Percentiles rank a stretch among this genome's conserved stretches.
phyloP scores from a whole-genome alignment of 2,888 invertebrate species.

The Synergus japonicus region DNA sequence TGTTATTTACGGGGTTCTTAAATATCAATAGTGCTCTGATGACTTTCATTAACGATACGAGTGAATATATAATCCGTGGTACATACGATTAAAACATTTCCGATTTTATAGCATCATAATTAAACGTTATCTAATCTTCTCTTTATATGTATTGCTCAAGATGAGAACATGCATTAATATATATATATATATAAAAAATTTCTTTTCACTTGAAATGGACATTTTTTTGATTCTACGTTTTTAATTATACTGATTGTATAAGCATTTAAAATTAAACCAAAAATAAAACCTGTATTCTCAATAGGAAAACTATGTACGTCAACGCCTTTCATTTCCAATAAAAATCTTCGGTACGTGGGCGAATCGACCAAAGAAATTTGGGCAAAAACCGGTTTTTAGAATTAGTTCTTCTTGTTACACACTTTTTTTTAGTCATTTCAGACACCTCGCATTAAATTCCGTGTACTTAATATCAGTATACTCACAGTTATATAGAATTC shows the following conservation, averaged over 20 bases:
- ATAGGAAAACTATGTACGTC: neutral
- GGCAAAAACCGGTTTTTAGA: conserved; percentile 14
- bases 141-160: conserved; percentile 2
- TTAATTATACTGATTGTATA: neutral
- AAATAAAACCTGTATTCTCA: neutral
- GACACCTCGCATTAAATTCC: conserved; percentile 16
- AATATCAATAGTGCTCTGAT: conserved; percentile 3
- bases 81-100: conserved; percentile 7
- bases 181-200: neutral
- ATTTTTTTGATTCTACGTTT: neutral
- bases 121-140: conserved; percentile 21
- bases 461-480: conserved; percentile 19
- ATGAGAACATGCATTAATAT: neutral
- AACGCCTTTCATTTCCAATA: neutral
- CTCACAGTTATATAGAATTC: conserved; percentile 33
- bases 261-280: neutral
- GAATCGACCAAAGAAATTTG: neutral
- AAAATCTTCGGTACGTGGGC: conserved; percentile 9
- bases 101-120: conserved; percentile 8
- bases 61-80: neutral
- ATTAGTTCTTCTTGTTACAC: neutral
- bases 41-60: neutral
- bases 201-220: neutral
- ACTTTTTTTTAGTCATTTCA: conserved; percentile 13
- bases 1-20: conserved; percentile 10